Base-by-base conservation (phyloP, 2,797 vertebrate species). In the Anas georgica region DNA sequence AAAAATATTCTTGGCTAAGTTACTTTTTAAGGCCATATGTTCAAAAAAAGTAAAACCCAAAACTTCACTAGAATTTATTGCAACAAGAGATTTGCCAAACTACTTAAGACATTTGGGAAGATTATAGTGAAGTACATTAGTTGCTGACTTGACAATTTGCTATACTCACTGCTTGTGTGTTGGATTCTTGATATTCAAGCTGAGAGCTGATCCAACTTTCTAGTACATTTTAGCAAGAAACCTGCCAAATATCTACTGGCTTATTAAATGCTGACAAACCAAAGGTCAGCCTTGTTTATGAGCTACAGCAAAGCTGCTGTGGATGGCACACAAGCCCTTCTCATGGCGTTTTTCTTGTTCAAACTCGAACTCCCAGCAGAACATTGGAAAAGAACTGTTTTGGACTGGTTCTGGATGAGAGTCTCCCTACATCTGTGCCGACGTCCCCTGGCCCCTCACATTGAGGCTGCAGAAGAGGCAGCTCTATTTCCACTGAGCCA, bases 21-120 rank as follows among this genome's bases (percentile, higher is more conserved):
- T 92, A 80, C 64, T 81, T 95, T 94, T 95, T 95, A 94, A 88
- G 74, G 91, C 94, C 96, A 95, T 94, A 96, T 96, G 95, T 92
- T 89, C 74, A 86, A 95, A 95, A 93, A 85, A 60, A 78, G 54
- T 23, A 64, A 35, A 88, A 9, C 29, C 84, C 2, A 0, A 76
- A 95, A 92, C 86, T 93, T 82, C 59, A 83, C 76, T 92, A 93
- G 91, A 96, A 98, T 97, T 98, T 97, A 97, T 97, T 97, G 88
- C 90, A 74, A 74, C 76, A 90, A 78, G 90, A 91, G 85, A 94
- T 96, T 94, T 97, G 97, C 97, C 97, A 98, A 97, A 93, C 93
- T 97, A 77, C 91, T 87, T 63, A 80, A 88, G 89, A 83, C 84
- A 83, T 96, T 96, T 97, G 97, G 95, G 97, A 97, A 92, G 90